These are phyloP conservation scores for Drosophila repletoides DNA, from an alignment of 1,140 invertebrate genomes.

Conservation along the genomic window DNA sequence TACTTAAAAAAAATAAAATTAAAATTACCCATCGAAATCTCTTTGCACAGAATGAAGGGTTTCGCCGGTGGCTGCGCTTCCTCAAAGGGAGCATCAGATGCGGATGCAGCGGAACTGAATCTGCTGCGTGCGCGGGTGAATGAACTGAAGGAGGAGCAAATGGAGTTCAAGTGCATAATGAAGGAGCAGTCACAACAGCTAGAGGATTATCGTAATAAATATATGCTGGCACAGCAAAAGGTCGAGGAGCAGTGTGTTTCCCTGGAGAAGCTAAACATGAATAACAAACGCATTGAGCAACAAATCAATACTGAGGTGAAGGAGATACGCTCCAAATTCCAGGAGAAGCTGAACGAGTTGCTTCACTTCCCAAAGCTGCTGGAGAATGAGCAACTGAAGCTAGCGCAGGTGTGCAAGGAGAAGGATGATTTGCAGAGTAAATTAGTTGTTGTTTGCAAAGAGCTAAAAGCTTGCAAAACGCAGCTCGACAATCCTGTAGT, in stretches of 20 bases:
- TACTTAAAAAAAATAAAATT: background rate
- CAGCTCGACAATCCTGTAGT: slow-evolving; percentile 41
- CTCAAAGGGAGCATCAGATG: slow-evolving; percentile 40
- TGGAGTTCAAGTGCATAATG: slow-evolving; percentile 87
- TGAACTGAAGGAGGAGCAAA: slow-evolving; percentile 80
- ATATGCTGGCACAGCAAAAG: slow-evolving; percentile 87
- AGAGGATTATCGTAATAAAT: slow-evolving; percentile 89
- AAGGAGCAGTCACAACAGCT: slow-evolving; percentile 88
- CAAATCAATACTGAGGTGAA: slow-evolving; percentile 90
- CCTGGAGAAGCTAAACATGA: slow-evolving; percentile 89
- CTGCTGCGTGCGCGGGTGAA: slow-evolving; percentile 64
- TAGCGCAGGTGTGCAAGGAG: slow-evolving; percentile 88
- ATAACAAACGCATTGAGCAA: slow-evolving; percentile 88
- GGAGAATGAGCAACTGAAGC: slow-evolving; percentile 88
- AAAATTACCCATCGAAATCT: background rate
- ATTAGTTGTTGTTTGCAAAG: slow-evolving; percentile 74
- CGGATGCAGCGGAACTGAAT: slow-evolving; percentile 68
- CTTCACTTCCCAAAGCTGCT: slow-evolving; percentile 88
- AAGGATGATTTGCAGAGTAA: slow-evolving; percentile 74
- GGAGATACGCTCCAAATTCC: slow-evolving; percentile 88
- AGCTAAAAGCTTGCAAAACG: slow-evolving; percentile 62
- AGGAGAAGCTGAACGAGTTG: slow-evolving; percentile 89
- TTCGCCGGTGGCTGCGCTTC: slow-evolving; percentile 41
- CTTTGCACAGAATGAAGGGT: slow-evolving; percentile 56
- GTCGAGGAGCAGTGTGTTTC: slow-evolving; percentile 89